phyloP scores from a whole-genome alignment of 2,888 invertebrate genomes.

The Isoperla grammatica region DNA sequence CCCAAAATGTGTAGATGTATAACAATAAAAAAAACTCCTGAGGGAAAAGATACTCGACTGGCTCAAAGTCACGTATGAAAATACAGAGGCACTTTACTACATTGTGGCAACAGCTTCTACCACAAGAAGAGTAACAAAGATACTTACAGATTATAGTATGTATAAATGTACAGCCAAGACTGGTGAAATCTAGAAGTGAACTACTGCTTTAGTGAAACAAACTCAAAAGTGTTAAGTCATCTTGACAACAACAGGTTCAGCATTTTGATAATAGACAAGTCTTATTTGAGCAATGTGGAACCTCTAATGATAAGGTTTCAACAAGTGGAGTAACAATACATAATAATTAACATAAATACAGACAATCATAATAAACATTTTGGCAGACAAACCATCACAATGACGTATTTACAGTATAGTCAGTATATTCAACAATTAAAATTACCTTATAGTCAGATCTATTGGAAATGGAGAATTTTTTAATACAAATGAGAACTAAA shows the following conservation, averaged over 20 bases:
- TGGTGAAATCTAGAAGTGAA: neutral
- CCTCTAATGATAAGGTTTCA: conserved; percentile 18
- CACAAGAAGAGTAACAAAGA: too few relatives aligned
- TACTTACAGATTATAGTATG: too few relatives aligned
- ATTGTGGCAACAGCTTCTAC: neutral
- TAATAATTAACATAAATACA: conserved; percentile 21
- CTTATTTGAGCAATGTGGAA: conserved; percentile 24
- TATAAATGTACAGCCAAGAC: too few relatives aligned
- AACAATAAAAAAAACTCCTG: conserved; percentile 9
- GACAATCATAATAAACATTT: conserved; percentile 23
- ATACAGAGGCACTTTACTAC: conserved; percentile 1
- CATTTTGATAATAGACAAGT: conserved; percentile 1
- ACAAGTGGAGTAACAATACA: conserved; percentile 18
- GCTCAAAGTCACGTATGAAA: neutral
- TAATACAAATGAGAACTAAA: neutral
- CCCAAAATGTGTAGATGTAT: neutral
- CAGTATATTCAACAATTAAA: conserved; percentile 14
- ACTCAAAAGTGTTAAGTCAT: neutral
- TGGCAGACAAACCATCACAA: conserved; percentile 27
- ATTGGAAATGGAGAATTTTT: conserved; percentile 1
- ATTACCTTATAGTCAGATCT: conserved; percentile 23
- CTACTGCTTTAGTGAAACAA: neutral
- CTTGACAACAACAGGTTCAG: neutral
- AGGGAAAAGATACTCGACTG: neutral
- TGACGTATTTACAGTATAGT: conserved; percentile 16